Evolutionary conservation across 2,113 vertebrate genomes (phyloP), one percentile per base, ranked within the genome.

Genomic region (Gymnorhina tibicen): DNA sequence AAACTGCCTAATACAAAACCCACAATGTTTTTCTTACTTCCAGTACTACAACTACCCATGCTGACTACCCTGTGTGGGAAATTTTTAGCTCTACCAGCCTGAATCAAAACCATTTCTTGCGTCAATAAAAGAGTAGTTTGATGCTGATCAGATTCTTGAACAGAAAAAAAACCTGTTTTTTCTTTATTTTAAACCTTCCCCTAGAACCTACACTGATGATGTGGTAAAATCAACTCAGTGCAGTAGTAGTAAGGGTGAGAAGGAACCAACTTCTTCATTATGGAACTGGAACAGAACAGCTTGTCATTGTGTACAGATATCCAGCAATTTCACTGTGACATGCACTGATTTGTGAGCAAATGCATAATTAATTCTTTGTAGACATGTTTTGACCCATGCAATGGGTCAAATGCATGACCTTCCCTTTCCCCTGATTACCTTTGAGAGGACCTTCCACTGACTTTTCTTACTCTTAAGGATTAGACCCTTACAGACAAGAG

Each of bases 51-150:
- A 17, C 22, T 46, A 83, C 64, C 85, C 83, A 55, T 8, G 67
- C 32, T 1, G 3, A 77, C 42, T 55, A 67, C 10, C 19, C 35
- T 11, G 10, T 0, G 0, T n/a, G 46, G 49, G 60, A 91, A 53
- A 63, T 44, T 12, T 63, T 59, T 32, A 86, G 63, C 35, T 77
- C 30, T 21, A 49, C 42, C 52, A 68, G 13, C 3, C 60, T 17
- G 37, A 89, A 83, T 72, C 72, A 77, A 92, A 85, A 26, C 6
- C 27, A 26, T 26, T 85, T 73, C 59, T 53, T 13, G 18, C 7
- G 84, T 76, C 33, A 77, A 35, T 53, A 46, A 32, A 87, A 52
- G 18, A 63, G 23, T 56, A 68, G 30, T 66, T 93, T 11, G 23
- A 41, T 77, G 62, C 39, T 56, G 39, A 76, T 41, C 56, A 46